Percentiles rank a stretch among this genome's conserved stretches.
These are phyloP conservation scores for Excalfactoria chinensis DNA, from an alignment of 2,113 vertebrate genomes.

Conservation along the genomic window DNA sequence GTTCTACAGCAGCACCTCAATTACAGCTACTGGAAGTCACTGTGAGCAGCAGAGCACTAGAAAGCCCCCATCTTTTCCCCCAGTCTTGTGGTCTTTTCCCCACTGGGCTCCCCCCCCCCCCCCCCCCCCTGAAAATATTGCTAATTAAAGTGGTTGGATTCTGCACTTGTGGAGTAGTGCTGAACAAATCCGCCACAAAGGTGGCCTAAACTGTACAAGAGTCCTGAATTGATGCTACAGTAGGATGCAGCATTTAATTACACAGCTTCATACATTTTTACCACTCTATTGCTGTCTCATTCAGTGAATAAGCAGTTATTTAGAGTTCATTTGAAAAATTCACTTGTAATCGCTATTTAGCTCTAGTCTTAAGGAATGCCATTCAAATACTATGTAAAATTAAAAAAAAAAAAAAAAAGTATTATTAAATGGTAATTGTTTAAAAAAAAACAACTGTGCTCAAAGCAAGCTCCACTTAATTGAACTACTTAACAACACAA, in stretches of 20 bases:
- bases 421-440: neutral
- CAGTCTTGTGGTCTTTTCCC: too few species aligned
- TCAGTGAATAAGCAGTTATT: neutral
- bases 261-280: neutral
- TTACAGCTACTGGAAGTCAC: neutral
- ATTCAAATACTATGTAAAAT: neutral
- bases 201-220: neutral
- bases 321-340: neutral
- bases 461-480: neutral
- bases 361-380: neutral
- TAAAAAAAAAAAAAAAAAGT: neutral
- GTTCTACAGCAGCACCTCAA: neutral
- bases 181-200: neutral
- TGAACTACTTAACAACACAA: neutral
- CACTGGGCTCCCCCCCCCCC: too few species aligned
- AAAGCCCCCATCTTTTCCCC: neutral
- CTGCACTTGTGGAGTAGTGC: neutral
- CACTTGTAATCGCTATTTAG: neutral
- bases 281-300: neutral
- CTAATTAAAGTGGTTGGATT: neutral
- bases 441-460: neutral
- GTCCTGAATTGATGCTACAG: neutral
- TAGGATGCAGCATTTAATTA: neutral
- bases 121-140: neutral
- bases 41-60: neutral